Conservation (phyloP, 1,140 invertebrate species). For the Plodia interpunctella region DNA sequence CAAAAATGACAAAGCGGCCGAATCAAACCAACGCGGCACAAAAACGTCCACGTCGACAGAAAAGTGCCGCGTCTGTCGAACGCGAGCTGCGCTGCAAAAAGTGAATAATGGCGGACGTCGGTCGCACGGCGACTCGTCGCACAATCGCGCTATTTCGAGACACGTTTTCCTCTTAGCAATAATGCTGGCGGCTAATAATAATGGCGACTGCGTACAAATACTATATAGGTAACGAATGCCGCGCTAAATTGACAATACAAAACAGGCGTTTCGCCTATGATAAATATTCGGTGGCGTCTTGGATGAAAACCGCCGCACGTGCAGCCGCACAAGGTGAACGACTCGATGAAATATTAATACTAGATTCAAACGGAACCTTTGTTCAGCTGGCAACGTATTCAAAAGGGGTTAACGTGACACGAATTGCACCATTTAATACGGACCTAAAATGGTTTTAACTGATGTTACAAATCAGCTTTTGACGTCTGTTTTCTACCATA, state of each 20-base stretch:
- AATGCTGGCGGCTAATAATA: slow-evolving; percentile 48
- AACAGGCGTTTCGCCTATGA: slow-evolving; percentile 8
- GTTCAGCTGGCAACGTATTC: slow-evolving; percentile 27
- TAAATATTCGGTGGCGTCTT: slow-evolving; percentile 5
- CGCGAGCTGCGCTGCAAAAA: slow-evolving; percentile 45
- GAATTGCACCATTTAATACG: not conserved
- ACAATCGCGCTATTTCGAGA: slow-evolving; percentile 62
- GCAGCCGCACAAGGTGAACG: slow-evolving; percentile 43
- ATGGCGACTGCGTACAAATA: slow-evolving; percentile 38
- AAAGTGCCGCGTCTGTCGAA: slow-evolving; percentile 32
- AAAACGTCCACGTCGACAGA: slow-evolving; percentile 46
- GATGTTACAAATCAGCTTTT: too few species aligned
- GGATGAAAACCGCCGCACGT: slow-evolving; percentile 26
- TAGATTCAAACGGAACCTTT: slow-evolving; percentile 31
- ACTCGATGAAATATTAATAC: slow-evolving; percentile 33
- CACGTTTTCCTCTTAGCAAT: slow-evolving; percentile 62
- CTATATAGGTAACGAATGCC: slow-evolving; percentile 27
- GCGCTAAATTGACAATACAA: slow-evolving; percentile 20
- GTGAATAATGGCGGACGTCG: slow-evolving; percentile 52
- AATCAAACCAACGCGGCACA: slow-evolving; percentile 46
- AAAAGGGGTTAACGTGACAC: slow-evolving; percentile 16
- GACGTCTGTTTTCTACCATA: too few species aligned
- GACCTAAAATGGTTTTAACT: too few species aligned
- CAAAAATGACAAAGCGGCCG: slow-evolving; percentile 56
- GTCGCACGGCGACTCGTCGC: slow-evolving; percentile 32